Percentiles rank a stretch among this genome's conserved stretches.
Conservation (phyloP, 2,113 vertebrate genomes). For the Willisornis vidua region DNA sequence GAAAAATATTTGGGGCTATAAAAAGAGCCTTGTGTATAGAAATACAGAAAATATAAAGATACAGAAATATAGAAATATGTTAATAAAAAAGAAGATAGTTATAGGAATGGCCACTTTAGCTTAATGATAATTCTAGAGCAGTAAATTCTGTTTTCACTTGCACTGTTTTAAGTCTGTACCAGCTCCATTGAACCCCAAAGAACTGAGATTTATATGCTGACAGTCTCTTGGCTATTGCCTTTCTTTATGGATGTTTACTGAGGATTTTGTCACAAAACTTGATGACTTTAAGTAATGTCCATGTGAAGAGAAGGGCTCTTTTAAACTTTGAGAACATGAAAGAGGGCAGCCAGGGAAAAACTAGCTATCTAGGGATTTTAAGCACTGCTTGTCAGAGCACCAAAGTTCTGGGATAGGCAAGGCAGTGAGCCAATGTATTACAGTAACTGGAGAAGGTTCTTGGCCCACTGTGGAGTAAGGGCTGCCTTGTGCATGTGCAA, state of each 20-base stretch:
- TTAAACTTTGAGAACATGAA: neutral
- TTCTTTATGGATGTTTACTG: accelerated
- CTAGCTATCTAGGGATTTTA: neutral
- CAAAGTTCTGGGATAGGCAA: neutral
- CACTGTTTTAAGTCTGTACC: neutral
- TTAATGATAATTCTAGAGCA: neutral
- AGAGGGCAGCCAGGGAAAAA: neutral
- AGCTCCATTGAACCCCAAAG: neutral
- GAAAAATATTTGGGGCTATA: neutral
- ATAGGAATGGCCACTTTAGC: neutral
- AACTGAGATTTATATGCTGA: neutral
- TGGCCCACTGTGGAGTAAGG: neutral
- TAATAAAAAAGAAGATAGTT: too few species aligned
- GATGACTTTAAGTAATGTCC: neutral
- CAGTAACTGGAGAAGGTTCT: neutral
- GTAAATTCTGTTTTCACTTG: neutral
- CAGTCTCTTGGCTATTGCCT: neutral
- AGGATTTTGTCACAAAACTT: neutral
- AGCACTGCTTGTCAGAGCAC: neutral
- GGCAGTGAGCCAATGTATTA: neutral
- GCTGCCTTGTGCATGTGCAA: accelerated
- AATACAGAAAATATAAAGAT: neutral
- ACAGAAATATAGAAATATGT: too few species aligned
- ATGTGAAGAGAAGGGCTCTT: neutral
- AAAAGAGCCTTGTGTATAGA: neutral